These are phyloP conservation scores for Agrypnia vestita DNA, from an alignment of 1,140 invertebrate species.

Conservation along the genomic window DNA sequence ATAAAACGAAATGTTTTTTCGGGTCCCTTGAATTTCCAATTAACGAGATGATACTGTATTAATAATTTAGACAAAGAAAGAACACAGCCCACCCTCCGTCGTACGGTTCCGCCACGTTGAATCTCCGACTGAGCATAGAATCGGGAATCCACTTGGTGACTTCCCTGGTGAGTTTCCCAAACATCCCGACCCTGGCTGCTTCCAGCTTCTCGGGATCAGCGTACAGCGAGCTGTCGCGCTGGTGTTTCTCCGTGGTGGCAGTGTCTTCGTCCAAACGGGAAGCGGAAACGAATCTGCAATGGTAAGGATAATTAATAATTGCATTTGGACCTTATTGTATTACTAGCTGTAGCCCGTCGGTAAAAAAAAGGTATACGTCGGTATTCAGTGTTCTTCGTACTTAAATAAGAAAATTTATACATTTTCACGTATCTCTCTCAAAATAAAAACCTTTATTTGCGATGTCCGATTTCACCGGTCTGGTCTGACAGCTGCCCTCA, in stretches of 20 bases:
- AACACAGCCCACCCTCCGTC: slow-evolving; percentile 71
- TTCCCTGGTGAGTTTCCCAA: slow-evolving; percentile 84
- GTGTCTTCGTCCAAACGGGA: slow-evolving; percentile 65
- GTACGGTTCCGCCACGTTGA: slow-evolving; percentile 94
- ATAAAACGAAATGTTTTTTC: too few species aligned
- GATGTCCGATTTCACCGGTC: too few species aligned
- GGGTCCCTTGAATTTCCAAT: too few species aligned
- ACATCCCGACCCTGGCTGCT: slow-evolving; percentile 87
- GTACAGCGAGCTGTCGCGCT: slow-evolving; percentile 46
- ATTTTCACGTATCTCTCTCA: too few species aligned
- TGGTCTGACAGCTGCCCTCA: too few species aligned
- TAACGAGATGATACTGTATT: too few species aligned
- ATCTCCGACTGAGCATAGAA: slow-evolving; percentile 90
- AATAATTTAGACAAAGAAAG: not conserved
- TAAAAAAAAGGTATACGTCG: too few species aligned
- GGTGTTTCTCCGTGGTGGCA: slow-evolving; percentile 5
- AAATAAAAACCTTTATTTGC: too few species aligned
- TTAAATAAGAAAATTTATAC: too few species aligned
- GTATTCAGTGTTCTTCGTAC: too few species aligned
- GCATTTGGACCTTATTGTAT: too few species aligned
- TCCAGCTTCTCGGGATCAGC: slow-evolving; percentile 73
- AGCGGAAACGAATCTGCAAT: slow-evolving; percentile 75
- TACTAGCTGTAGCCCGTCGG: too few species aligned
- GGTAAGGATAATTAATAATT: not conserved
- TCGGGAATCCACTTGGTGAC: slow-evolving; percentile 89